Evolutionary conservation across 2,113 vertebrate species (phyloP).

Genomic region (Ptyas mucosa): DNA sequence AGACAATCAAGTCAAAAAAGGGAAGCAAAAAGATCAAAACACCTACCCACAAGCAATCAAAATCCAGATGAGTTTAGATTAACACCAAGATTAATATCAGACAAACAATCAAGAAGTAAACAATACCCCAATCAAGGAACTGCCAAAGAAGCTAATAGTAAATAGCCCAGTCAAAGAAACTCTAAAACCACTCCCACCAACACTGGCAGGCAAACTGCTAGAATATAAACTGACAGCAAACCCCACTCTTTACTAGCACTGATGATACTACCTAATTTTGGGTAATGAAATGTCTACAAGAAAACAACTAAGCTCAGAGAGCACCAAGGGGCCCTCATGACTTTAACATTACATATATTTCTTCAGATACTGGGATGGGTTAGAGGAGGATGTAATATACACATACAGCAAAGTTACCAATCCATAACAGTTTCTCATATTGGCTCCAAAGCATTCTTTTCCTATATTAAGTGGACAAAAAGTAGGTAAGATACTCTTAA

Average conservation of each 20-base stretch:
- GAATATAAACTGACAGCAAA: background rate
- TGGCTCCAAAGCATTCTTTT: conserved; percentile 22
- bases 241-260: background rate
- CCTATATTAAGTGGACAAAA: conserved; percentile 35
- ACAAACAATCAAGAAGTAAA: background rate
- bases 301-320: background rate
- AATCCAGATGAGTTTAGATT: background rate
- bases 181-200: background rate
- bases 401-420: conserved; percentile 23
- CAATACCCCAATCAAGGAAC: background rate
- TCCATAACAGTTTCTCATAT: conserved; percentile 43
- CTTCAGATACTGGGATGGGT: background rate
- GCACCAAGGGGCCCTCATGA: background rate
- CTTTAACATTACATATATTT: conserved; percentile 40
- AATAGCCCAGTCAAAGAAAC: background rate
- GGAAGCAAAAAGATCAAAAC: background rate
- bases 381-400: conserved; percentile 3
- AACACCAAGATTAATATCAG: background rate
- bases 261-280: background rate
- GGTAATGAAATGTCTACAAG: background rate
- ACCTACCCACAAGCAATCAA: background rate
- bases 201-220: background rate
- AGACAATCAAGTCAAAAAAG: background rate
- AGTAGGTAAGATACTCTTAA: background rate
- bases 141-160: background rate